Evolutionary conservation across 2,888 invertebrate genomes (phyloP).

Genomic region (Amblyteles armatorius): DNA sequence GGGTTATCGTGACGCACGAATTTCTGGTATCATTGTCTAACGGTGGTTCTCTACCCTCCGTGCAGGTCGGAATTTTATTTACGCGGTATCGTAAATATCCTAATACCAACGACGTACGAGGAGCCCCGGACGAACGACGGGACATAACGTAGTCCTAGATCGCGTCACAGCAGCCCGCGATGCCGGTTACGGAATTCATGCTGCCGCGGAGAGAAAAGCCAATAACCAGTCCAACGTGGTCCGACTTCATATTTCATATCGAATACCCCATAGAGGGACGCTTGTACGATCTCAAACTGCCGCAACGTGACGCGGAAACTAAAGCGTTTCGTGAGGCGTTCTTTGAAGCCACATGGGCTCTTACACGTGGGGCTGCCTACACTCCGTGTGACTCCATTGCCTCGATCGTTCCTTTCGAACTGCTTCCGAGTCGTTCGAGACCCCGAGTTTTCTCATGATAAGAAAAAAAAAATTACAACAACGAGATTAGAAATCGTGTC

Average conservation of each 20-base stretch:
- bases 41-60: constrained; percentile 14
- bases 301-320: constrained; percentile 78
- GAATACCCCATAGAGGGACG: constrained; percentile 72
- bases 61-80: constrained; percentile 6
- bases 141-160: constrained; percentile 14
- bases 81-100: constrained; percentile 4
- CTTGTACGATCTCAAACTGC: constrained; percentile 75
- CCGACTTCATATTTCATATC: constrained; percentile 75
- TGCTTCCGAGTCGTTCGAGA: constrained; percentile 15
- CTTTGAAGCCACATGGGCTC: constrained; percentile 35
- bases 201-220: constrained; percentile 66
- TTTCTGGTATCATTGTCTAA: constrained; percentile 64
- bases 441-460: neutral
- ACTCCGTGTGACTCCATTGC: constrained; percentile 41
- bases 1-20: constrained; percentile 68
- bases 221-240: constrained; percentile 71
- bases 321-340: constrained; percentile 69
- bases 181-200: constrained; percentile 62
- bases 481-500: constrained; percentile 28
- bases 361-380: constrained; percentile 35
- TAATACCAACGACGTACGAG: constrained; percentile 14
- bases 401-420: constrained; percentile 3
- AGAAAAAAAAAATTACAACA: neutral
- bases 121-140: constrained; percentile 38
- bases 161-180: constrained; percentile 41